Base-by-base conservation (phyloP, 2,797 vertebrate genomes). In the Picus viridis region DNA sequence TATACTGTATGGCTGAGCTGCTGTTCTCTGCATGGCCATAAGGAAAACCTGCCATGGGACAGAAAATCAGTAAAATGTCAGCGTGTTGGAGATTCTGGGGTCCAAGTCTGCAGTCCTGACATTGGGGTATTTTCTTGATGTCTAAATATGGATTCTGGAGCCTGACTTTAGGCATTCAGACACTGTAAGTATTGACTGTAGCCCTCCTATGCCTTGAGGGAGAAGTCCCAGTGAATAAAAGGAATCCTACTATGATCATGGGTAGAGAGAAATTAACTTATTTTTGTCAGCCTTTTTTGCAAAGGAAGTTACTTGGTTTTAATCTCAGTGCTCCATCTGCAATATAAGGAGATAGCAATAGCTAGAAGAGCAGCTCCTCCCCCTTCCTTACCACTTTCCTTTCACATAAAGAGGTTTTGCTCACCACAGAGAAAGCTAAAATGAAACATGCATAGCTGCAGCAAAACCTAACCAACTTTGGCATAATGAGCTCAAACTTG, bases 401-500 rank as follows among this genome's bases (percentile, higher is more conserved):
- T 59, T 69, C 70, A 45, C 32, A 70, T 57, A 69, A 86, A 11
- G 54, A 36, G 17, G 30, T 70, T 86, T 74, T 86, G 61, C 45
- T 68, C 84, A 51, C n/a, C 26, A 9, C 1, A 64, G 61, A 68
- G 71, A 79, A 81, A 73, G 57, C 77, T 84, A n/a, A 88, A 75
- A 57, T 39, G 41, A 41, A 86, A 62, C 18, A 5, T 19, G 41
- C 8, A 12, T 79, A 70, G 22, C 78, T 85, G 65, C 74, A 68
- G 45, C 68, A 74, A 74, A 82, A 65, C 16, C 41, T 86, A 86
- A 75, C 64, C 39, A 4, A 1, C 30, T 91, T 86, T 88, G 45
- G 41, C 58, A 47, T 88, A 90, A 93, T 82, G 77, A 93, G 81
- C 86, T 95, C 74, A 84, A 93, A 91, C 65, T 94, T 91, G 69